These are phyloP conservation scores for Chaenogobius annularis DNA, from an alignment of 2,113 vertebrate species.

Conservation along the genomic window DNA sequence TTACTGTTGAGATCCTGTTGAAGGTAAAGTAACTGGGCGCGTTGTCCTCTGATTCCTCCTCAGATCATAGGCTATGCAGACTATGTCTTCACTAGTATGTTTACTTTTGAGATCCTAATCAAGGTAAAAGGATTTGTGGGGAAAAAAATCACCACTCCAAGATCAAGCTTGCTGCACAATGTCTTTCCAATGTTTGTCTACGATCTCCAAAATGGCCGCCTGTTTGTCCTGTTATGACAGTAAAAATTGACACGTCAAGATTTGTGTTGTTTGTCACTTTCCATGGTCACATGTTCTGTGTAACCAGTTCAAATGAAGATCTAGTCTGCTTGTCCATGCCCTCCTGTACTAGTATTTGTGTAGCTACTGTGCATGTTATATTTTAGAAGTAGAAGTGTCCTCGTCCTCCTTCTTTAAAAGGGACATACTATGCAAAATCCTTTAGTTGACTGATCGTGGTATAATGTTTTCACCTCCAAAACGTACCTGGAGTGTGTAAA, in stretches of 20 bases:
- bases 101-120: constrained; percentile 96
- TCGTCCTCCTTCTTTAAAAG: neutral
- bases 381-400: neutral
- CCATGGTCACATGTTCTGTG: constrained; percentile 24
- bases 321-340: constrained; percentile 1
- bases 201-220: constrained; percentile 20
- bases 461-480: neutral
- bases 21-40: constrained; percentile 88
- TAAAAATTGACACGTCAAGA: constrained; percentile 52
- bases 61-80: constrained; percentile 96
- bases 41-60: constrained; percentile 85
- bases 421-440: neutral
- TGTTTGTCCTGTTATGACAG: constrained; percentile 67
- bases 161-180: constrained; percentile 73
- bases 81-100: constrained; percentile 97
- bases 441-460: neutral
- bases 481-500: no score
- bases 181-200: constrained; percentile 64
- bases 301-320: constrained; percentile 15
- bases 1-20: constrained; percentile 99
- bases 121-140: constrained; percentile 83
- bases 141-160: constrained; percentile 66
- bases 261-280: constrained; percentile 47
- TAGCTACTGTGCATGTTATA: neutral
- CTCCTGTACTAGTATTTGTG: neutral